phyloP scores from a whole-genome alignment of 2,797 vertebrate genomes.

The Ibycter americanus region DNA sequence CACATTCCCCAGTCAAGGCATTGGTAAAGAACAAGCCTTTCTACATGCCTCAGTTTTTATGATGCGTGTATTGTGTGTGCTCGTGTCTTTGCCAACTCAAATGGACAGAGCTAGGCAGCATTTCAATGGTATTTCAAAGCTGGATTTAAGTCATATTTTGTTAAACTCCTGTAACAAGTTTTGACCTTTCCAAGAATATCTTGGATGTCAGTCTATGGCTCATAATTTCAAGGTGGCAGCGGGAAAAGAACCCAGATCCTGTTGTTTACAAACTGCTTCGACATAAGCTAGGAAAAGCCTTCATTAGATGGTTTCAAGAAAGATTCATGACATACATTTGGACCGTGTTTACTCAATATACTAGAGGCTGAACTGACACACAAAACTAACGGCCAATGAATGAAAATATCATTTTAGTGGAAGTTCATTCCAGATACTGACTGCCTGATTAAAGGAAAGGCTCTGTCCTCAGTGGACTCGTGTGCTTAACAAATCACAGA shows the following conservation, averaged over 20 bases:
- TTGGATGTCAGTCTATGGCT: neutral
- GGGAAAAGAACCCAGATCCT: neutral
- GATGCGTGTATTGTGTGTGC: neutral
- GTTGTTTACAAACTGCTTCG: neutral
- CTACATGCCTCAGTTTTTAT: neutral
- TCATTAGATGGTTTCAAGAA: neutral
- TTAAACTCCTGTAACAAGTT: neutral
- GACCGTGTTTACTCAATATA: neutral
- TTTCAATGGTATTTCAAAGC: neutral
- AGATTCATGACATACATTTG: accelerated
- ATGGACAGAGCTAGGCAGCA: neutral
- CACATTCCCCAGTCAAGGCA: neutral
- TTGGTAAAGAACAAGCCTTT: neutral
- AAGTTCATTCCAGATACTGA: neutral
- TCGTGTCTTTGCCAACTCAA: neutral
- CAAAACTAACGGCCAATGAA: neutral
- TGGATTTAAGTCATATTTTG: neutral
- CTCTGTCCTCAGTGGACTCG: neutral
- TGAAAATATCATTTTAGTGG: neutral
- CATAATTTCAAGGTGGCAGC: neutral
- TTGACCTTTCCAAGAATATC: neutral
- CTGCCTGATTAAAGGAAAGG: neutral
- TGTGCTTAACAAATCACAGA: neutral
- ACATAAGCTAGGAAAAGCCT: neutral
- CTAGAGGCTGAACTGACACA: neutral